Evolutionary conservation across 2,113 vertebrate species (phyloP), one percentile per base, ranked within the genome.

Genomic region (Grus americana): DNA sequence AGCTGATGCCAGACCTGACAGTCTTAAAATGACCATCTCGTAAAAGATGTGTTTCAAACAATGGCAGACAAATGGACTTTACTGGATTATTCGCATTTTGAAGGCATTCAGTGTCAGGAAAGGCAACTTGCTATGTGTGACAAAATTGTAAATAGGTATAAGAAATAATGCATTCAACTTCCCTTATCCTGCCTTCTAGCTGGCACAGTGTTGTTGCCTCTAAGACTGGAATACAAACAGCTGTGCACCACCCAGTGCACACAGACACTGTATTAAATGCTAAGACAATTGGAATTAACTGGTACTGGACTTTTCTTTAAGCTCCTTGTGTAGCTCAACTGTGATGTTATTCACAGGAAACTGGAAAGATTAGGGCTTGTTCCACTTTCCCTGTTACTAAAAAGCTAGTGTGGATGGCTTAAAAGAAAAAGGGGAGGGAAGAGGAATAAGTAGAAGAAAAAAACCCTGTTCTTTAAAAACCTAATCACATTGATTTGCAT

Each of bases 241-340:
- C 27, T 72, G 36, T 46, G 66, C 29, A 44, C 11, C 47, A 52
- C 24, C 32, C 18, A 5, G 3, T 44, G 21, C 44, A 81, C 65
- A 58, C 2, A 88, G 44, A 29, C 18, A 61, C 21, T 23, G 36
- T 27, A n/a, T 68, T 75, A 86, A 94, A 93, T 50, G 21, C 58
- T 71, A 88, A 88, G 24, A 79, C 71, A 94, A 61, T 22, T 49
- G 34, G 26, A 92, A 89, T 92, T 88, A 85, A 85, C 67, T 90
- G 36, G 40, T 30, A 59, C 26, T 66, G 71, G 67, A 61, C 29
- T 86, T 65, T n/a, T 82, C 32, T 81, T 90, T 88, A 70, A 79
- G 40, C 34, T 88, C 7, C 46, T 73, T 82, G 40, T 5, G 7
- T 20, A 90, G 26, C 29, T 79, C 44, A 87, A 20, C 34, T 59